Evolutionary conservation across 2,888 invertebrate species (phyloP), one percentile per base, ranked within the genome.

Genomic region (Theretra japonica): DNA sequence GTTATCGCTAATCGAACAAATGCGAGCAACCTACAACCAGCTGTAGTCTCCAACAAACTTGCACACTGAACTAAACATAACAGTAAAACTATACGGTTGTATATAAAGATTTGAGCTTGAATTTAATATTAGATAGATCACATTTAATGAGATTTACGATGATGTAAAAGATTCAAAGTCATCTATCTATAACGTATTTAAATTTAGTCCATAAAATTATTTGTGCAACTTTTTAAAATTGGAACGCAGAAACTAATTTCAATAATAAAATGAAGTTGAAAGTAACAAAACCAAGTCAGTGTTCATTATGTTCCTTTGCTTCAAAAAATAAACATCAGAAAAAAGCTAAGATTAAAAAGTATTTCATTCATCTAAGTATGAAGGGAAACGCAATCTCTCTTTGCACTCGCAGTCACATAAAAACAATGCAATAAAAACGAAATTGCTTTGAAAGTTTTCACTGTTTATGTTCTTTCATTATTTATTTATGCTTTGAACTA

Each of bases 331-430:
- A 65, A 65, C 17, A 48, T 48, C 65, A 41, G 17, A 65, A 48
- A 1, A 48, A 33, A 21, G 23, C 21, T 25, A 23, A 48, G 21
- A 28, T 59, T 25, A 53, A 59, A 65, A 65, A n/a, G 17, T 65
- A 17, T 23, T 23, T 4, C 30, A 21, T 48, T 65, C 41, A 65
- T 48, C 11, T 15, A 23, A 48, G 41, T 41, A 65, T 65, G 21
- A 65, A 33, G 65, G 65, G 48, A 65, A 65, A 65, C 41, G 65
- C 41, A 65, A 65, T 65, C 62, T 62, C 62, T 4, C 60, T 60
- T 48, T 65, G 65, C 41, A 65, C 41, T 48, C n/a, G 15, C 33
- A 48, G 23, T 48, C 21, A n/a, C 23, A 48, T 23, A 33, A 41
- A 65, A 65, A 65, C 41, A 65, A 65, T 48, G 11, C 65, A 41